phyloP scores from a whole-genome alignment of 2,113 vertebrate genomes.

The Rhodinocichla rosea region DNA sequence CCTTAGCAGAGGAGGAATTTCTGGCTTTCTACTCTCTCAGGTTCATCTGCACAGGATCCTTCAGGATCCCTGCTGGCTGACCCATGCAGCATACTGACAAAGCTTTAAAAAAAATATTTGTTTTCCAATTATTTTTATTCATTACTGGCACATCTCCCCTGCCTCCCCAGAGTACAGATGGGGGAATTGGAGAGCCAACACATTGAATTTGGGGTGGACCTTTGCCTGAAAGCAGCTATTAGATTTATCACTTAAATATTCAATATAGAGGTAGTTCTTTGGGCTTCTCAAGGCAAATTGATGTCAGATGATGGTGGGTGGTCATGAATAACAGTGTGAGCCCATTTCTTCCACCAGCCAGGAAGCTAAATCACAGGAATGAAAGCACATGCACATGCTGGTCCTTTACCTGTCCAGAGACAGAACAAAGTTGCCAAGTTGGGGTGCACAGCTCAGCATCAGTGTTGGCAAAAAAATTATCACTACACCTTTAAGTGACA shows the following conservation, averaged over 20 bases:
- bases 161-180: not conserved
- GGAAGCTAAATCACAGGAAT: not conserved
- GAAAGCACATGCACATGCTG: not conserved
- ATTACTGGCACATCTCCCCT: not conserved
- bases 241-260: not conserved
- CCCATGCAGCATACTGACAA: not conserved
- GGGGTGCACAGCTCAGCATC: not conserved
- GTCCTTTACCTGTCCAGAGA: not conserved
- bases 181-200: not conserved
- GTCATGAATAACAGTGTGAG: not conserved
- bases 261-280: not conserved
- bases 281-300: not conserved
- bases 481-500: not conserved
- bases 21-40: not conserved
- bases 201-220: not conserved
- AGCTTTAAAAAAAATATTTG: not conserved
- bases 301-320: not conserved
- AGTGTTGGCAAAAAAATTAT: not conserved
- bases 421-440: not conserved
- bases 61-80: not conserved
- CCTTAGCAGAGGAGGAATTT: not conserved
- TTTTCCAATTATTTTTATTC: not conserved
- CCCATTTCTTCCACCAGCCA: not conserved
- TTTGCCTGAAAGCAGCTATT: not conserved
- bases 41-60: not conserved